Evolutionary conservation across 2,113 vertebrate genomes (phyloP).

Genomic region (Ageneiosus marmoratus): DNA sequence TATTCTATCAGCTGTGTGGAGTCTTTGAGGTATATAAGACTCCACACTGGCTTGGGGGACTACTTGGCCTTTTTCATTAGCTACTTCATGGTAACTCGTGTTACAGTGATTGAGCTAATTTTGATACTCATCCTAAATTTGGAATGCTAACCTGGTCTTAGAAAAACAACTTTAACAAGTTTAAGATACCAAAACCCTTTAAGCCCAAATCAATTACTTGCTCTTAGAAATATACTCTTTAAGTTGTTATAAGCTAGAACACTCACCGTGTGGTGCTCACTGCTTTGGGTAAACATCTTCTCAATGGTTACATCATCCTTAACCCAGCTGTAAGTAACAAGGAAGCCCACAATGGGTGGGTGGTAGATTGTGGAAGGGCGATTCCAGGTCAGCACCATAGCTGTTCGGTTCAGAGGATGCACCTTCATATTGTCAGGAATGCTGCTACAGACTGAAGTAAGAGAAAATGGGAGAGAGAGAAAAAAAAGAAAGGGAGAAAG

Average conservation of each 20-base stretch:
- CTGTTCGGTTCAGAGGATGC: slow-evolving; percentile 88
- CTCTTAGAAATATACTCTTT: neutral
- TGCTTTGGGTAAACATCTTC: slow-evolving; percentile 93
- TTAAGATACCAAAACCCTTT: neutral
- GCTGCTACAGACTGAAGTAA: slow-evolving; percentile 86
- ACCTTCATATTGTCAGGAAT: slow-evolving; percentile 94
- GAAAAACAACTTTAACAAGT: neutral
- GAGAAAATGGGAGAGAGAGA: neutral
- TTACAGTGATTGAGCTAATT: slow-evolving; percentile 7
- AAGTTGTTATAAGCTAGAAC: neutral
- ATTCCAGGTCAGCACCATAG: slow-evolving; percentile 91
- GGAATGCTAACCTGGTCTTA: neutral
- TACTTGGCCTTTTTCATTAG: neutral
- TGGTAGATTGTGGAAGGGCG: slow-evolving; percentile 89
- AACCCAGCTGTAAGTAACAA: slow-evolving; percentile 97
- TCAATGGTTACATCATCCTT: slow-evolving; percentile 92
- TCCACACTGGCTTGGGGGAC: neutral
- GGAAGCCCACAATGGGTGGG: slow-evolving; percentile 92
- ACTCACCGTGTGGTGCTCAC: slow-evolving; percentile 92
- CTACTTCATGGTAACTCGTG: slow-evolving; percentile 12
- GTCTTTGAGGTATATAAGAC: slow-evolving; percentile 18
- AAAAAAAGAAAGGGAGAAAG: neutral
- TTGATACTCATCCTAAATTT: neutral
- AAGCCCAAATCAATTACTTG: neutral
- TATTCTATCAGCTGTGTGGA: slow-evolving; percentile 39